Evolutionary conservation across 2,888 invertebrate genomes (phyloP).

Genomic region (Rhorus exstirpatorius): DNA sequence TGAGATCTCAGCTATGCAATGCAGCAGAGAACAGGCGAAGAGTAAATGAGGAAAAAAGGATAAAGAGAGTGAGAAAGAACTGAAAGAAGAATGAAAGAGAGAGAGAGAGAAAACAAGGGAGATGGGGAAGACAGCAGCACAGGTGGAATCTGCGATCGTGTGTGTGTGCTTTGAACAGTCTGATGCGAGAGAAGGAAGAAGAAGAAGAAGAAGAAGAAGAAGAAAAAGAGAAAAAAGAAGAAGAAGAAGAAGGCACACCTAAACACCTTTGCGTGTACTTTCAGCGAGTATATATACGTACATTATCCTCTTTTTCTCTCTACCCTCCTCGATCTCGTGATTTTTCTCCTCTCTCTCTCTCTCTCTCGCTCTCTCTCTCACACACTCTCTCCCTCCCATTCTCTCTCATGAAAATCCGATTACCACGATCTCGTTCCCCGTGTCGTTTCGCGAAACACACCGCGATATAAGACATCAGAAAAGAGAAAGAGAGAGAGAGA

Average conservation of each 20-base stretch:
- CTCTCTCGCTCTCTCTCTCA: slow-evolving; percentile 31
- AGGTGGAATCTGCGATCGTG: slow-evolving; percentile 84
- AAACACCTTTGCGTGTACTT: slow-evolving; percentile 83
- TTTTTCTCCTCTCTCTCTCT: slow-evolving; percentile 21
- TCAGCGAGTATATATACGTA: slow-evolving; percentile 69
- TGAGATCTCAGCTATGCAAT: slow-evolving; percentile 30
- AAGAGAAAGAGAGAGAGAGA: slow-evolving; percentile 24
- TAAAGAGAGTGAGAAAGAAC: slow-evolving; percentile 23
- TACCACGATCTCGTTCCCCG: slow-evolving; percentile 37
- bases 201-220: slow-evolving; percentile 41
- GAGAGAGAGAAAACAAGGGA: slow-evolving; percentile 44
- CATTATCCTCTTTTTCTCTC: slow-evolving; percentile 3
- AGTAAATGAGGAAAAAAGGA: slow-evolving; percentile 41
- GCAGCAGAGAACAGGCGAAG: slow-evolving; percentile 11
- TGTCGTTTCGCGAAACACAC: slow-evolving; percentile 25
- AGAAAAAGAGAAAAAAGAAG: slow-evolving; percentile 38
- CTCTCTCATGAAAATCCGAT: slow-evolving; percentile 46
- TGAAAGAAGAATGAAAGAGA: slow-evolving; percentile 4
- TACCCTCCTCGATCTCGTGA: background rate
- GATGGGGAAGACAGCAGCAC: slow-evolving; percentile 80
- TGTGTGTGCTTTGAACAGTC: slow-evolving; percentile 63
- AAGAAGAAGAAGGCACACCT: slow-evolving; percentile 74
- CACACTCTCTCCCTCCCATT: slow-evolving; percentile 12
- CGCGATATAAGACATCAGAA: background rate
- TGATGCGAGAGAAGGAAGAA: slow-evolving; percentile 65